Evolutionary conservation across 2,113 vertebrate species (phyloP).

Genomic region (Recurvirostra avosetta): DNA sequence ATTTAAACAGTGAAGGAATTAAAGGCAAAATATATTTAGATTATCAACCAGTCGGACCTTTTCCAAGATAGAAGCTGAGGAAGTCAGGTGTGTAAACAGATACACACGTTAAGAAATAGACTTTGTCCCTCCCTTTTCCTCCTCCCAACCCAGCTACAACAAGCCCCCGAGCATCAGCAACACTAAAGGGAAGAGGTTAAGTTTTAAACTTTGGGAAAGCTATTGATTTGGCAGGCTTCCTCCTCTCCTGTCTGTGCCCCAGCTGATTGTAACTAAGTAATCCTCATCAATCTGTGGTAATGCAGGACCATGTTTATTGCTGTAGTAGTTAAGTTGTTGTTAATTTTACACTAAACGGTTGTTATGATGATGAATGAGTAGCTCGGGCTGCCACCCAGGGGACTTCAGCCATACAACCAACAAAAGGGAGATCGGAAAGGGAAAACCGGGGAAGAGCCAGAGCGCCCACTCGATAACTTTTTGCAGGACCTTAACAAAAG

Average conservation of each 20-base stretch:
- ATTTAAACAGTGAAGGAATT: neutral
- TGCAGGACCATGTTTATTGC: slow-evolving; percentile 72
- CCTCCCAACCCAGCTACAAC: neutral
- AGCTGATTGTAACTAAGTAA: slow-evolving; percentile 68
- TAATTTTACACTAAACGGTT: slow-evolving; percentile 81
- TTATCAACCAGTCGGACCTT: neutral
- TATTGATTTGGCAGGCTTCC: slow-evolving; percentile 17
- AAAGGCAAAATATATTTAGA: neutral
- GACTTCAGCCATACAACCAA: slow-evolving; percentile 52
- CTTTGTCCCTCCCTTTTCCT: slow-evolving; percentile 7
- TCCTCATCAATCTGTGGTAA: slow-evolving; percentile 72
- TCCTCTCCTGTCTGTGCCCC: neutral
- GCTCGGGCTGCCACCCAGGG: slow-evolving; percentile 61
- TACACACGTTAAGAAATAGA: neutral
- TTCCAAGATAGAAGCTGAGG: neutral
- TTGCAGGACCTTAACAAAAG: neutral
- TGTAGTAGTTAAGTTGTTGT: slow-evolving; percentile 77
- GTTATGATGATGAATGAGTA: slow-evolving; percentile 77
- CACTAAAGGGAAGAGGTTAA: neutral
- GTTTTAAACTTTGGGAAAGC: slow-evolving; percentile 31
- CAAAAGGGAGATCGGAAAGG: neutral
- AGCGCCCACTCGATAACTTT: neutral
- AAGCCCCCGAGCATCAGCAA: neutral
- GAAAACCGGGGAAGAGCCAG: neutral
- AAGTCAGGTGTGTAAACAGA: slow-evolving; percentile 4